Conservation (phyloP, 2,888 invertebrate genomes). For the Amphipoea oculea region DNA sequence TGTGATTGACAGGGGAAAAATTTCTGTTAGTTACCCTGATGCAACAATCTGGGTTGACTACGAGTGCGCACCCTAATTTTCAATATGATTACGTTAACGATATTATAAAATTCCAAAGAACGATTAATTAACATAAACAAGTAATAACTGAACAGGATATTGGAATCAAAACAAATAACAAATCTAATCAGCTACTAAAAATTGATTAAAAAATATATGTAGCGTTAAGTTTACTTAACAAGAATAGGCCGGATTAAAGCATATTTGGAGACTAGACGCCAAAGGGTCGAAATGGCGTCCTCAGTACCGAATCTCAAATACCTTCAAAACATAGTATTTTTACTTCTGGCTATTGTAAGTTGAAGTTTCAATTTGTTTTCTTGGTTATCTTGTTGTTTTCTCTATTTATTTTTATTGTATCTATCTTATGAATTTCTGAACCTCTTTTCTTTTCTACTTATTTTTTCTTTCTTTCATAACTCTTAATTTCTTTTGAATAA, state of each 20-base stretch:
- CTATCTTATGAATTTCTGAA: background rate
- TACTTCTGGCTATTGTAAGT: slow-evolving; percentile 58
- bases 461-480: background rate
- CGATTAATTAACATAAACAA: slow-evolving; percentile 29
- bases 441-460: background rate
- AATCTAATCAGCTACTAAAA: slow-evolving; percentile 34
- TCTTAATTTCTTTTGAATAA: background rate
- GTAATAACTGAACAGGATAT: slow-evolving; percentile 38
- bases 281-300: slow-evolving; percentile 48
- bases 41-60: too few relatives aligned
- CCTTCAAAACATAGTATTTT: slow-evolving; percentile 39
- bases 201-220: slow-evolving; percentile 51
- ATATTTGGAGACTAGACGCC: slow-evolving; percentile 48
- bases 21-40: too few relatives aligned
- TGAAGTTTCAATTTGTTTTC: background rate
- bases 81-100: background rate
- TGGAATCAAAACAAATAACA: slow-evolving; percentile 48
- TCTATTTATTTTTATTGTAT: too few relatives aligned
- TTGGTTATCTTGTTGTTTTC: background rate
- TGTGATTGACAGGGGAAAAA: too few relatives aligned
- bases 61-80: background rate
- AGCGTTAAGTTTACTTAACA: slow-evolving; percentile 48
- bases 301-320: slow-evolving; percentile 37
- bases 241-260: slow-evolving; percentile 4
- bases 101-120: background rate